Base-by-base conservation (phyloP, 2,888 invertebrate genomes). In the Brenthis ino region DNA sequence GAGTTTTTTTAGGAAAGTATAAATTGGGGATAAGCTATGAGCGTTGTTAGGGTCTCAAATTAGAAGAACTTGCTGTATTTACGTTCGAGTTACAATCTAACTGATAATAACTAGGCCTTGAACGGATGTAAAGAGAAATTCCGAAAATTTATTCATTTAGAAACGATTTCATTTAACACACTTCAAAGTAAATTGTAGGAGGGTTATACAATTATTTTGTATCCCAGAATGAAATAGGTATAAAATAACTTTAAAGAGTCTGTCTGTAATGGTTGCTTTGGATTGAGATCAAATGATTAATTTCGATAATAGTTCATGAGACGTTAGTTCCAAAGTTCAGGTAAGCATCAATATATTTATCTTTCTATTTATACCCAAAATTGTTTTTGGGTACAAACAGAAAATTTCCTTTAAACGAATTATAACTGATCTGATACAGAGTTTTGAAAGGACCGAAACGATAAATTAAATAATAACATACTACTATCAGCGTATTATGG, bases 1-100 rank as follows among this genome's bases (percentile, higher is more conserved):
- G 77, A 75, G 77, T 77, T 78, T 76, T 77, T 70, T 69, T 73
- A 76, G 72, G 67, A 57, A 67, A 67, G 47, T 63, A 74, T 72
- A 72, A 72, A 72, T 72, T 68, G 66, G 64, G 65, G 68, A 66
- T 65, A 68, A 71, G 72, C 72, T 64, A 66, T 68, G 61, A 64
- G 64, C 55, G 63, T 72, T 67, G 57, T 67, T 56, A 16, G 65
- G 37, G 37, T 48, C 58, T 43, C 16, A 64, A 70, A 66, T 72
- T 60, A 60, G 54, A 64, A 63, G 54, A n/a, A 51, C 64, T 64
- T 13, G 55, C 54, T 43, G 24, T 53, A 65, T 68, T 66, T 68
- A 47, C 24, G 57, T 63, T 54, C 55, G 65, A 71, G 66, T 65
- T 68, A 66, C 55, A 68, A 64, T 53, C 37, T 37, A 50, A 53